Conservation (phyloP, 2,888 invertebrate species). For the Xiphydria camelus region DNA sequence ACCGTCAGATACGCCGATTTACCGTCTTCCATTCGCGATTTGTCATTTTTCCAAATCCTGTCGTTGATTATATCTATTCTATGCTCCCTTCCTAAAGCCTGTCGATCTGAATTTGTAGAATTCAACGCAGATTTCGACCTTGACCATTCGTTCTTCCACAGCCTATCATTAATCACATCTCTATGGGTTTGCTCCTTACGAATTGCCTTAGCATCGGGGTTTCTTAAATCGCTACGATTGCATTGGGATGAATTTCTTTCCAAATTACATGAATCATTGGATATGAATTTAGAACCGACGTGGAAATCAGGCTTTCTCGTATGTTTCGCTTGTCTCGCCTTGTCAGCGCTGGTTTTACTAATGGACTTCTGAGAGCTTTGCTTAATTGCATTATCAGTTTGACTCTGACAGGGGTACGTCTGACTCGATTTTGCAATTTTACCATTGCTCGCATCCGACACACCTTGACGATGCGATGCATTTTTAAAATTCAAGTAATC, state of each 20-base stretch:
- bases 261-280: conserved; percentile 21
- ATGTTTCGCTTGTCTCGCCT: conserved; percentile 20
- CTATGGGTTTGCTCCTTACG: conserved; percentile 33
- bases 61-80: conserved; percentile 53
- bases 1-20: conserved; percentile 36
- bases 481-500: conserved; percentile 7
- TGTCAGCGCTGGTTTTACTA: conserved; percentile 23
- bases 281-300: conserved; percentile 17
- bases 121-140: too few relatives aligned
- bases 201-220: conserved; percentile 13
- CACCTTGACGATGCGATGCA: neutral
- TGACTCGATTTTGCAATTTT: neutral
- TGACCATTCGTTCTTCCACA: conserved; percentile 51
- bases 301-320: conserved; percentile 25
- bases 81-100: too few relatives aligned
- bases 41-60: conserved; percentile 46
- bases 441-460: neutral
- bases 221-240: conserved; percentile 8
- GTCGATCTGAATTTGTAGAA: too few relatives aligned
- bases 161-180: conserved; percentile 51
- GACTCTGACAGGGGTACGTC: conserved; percentile 8
- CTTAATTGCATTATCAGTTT: conserved; percentile 18
- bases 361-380: conserved; percentile 13
- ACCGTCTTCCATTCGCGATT: conserved; percentile 6
- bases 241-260: conserved; percentile 10